Evolutionary conservation across 2,888 invertebrate species (phyloP), one percentile per base, ranked within the genome.

Genomic region (Anarsia innoxiella): DNA sequence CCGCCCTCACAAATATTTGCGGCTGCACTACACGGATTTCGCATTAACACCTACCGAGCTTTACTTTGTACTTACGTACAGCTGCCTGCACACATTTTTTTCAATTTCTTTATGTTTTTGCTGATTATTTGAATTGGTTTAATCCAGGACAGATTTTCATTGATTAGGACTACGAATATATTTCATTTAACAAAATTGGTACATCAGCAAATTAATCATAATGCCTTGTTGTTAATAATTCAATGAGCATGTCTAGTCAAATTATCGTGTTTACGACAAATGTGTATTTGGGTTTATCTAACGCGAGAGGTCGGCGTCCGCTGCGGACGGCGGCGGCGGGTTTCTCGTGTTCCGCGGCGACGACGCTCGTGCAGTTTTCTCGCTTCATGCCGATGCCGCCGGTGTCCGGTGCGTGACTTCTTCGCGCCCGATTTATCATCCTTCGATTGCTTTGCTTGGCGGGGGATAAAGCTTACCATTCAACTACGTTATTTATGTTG

Each of bases 1-100:
- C 63, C 62, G 63, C 66, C 66, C 67, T 64, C 65, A 57, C 68
- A 66, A 69, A 75, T 71, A 73, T 71, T 69, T 63, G 59, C 54
- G 45, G 30, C 40, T 28, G 56, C 52, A 54, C 47, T 59, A 77
- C 76, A 77, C 55, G 73, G 61, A 55, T 72, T 72, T 73, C 59
- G 69, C 77, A 77, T 78, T 78, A 75, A 63, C 68, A 61, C 64
- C 59, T 57, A 66, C 65, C 46, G 54, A 54, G 19, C 19, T 19
- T 3, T 19, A 19, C 19, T 19, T 3, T 19, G 19, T 19, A 19
- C 19, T 8, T 19, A 19, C 8, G n/a, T n/a, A n/a, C n/a, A n/a
- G n/a, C n/a, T n/a, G n/a, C n/a, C n/a, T n/a, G n/a, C n/a, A n/a
- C n/a, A n/a, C n/a, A n/a, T n/a, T n/a, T n/a, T n/a, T n/a, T n/a